Base-by-base conservation (phyloP, 2,113 vertebrate genomes). In the Daboia siamensis region DNA sequence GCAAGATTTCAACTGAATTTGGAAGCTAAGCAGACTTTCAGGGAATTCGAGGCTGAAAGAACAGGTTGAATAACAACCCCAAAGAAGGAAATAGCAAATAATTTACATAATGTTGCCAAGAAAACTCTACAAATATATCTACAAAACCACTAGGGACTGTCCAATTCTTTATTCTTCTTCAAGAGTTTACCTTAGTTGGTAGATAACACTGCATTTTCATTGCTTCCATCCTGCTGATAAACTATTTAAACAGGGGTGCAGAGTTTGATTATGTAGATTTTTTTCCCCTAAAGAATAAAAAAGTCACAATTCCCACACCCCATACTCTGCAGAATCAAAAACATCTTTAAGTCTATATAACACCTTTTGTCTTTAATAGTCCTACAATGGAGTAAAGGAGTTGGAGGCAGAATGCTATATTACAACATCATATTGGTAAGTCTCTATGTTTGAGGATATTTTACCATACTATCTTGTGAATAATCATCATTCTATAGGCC, bases 401-500 rank as follows among this genome's bases (percentile, higher is more conserved):
- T 33, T 54, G 15, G 21, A 86, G 74, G 89, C 55, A 86, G 2
- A 2, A 54, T 64, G 13, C 26, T 61, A 86, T 86, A 90, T 92
- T 5, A 80, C 46, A 6, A 46, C 44, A 94, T 91, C n/a, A 51
- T 69, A 29, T 7, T 80, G 57, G 6, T 51, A 94, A 5, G 92
- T 52, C 20, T 44, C 24, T 94, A 1, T 0, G 29, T 3, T 91
- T 39, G 56, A 59, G 56, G 54, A 15, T 39, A 94, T 94, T 29
- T 93, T 46, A 80, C 0, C 52, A 5, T 33, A 29, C 46, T 90
- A 91, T 90, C 90, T 90, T 26, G 85, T 86, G 3, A 93, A 87
- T 93, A 93, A 91, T 12, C 17, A 26, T 9, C 85, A 2, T 1
- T 92, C 92, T 92, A 92, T 69, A 55, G 90, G 61, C 91, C 44